Percentiles rank a stretch among this genome's conserved stretches.
These are phyloP conservation scores for Sebastes diploproa DNA, from an alignment of 2,797 vertebrate species.

Conservation along the genomic window DNA sequence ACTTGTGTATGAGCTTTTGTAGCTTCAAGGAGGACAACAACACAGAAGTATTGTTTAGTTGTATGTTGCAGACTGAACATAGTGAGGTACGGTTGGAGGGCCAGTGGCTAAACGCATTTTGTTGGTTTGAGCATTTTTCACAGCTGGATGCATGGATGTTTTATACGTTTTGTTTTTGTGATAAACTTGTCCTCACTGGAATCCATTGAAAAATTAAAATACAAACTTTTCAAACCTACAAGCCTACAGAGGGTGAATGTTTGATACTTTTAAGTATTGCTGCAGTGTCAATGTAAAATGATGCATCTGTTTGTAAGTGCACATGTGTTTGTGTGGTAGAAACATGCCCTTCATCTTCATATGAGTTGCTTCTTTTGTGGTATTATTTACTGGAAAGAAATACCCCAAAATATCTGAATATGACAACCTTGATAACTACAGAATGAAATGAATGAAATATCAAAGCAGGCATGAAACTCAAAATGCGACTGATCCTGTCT, in stretches of 20 bases:
- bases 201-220: background rate
- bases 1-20: background rate
- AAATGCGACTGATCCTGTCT: conserved; percentile 8
- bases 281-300: background rate
- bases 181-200: background rate
- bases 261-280: background rate
- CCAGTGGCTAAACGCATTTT: background rate
- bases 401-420: background rate
- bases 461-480: conserved; percentile 4
- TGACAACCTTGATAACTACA: background rate
- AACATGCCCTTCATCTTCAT: background rate
- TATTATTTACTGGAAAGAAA: background rate
- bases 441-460: conserved; percentile 10
- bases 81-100: background rate
- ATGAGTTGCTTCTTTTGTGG: background rate
- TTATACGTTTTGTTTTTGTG: background rate
- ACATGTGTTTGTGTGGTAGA: background rate
- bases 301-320: background rate
- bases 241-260: background rate
- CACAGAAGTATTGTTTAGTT: background rate
- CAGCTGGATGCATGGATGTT: background rate
- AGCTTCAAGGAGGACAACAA: background rate
- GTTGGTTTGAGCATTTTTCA: background rate
- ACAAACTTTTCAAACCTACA: background rate
- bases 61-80: background rate